Evolutionary conservation across 2,113 vertebrate genomes (phyloP).

Genomic region (Phoxinus phoxinus): DNA sequence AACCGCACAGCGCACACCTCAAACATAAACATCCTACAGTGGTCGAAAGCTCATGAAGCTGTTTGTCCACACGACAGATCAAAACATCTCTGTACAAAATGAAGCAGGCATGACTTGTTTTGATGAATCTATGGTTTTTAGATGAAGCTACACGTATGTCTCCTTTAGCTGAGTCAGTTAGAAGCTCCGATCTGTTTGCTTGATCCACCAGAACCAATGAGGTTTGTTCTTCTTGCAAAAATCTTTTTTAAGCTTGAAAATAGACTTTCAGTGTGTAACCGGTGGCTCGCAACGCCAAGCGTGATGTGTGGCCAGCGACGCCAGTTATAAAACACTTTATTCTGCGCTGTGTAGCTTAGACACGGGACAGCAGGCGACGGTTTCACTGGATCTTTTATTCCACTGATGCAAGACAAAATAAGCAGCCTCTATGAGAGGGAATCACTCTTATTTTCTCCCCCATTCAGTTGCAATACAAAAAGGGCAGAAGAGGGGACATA

Average conservation of each 20-base stretch:
- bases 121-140: too few relatives aligned
- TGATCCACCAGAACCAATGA: not conserved
- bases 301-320: not conserved
- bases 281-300: not conserved
- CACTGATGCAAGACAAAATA: not conserved
- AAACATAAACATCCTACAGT: not conserved
- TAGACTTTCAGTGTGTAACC: not conserved
- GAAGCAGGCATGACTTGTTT: too few relatives aligned
- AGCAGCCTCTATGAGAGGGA: not conserved
- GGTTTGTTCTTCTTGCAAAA: not conserved
- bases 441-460: not conserved
- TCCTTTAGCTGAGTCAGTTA: too few relatives aligned
- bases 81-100: not conserved
- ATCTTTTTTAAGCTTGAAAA: not conserved
- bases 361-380: not conserved
- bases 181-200: not conserved
- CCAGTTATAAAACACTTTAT: not conserved
- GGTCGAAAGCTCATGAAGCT: not conserved
- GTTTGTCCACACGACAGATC: not conserved
- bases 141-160: too few relatives aligned
- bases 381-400: not conserved
- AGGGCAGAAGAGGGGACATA: too few relatives aligned
- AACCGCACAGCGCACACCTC: not conserved
- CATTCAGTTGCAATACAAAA: too few relatives aligned
- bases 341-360: not conserved